A percentile compares a stretch with the other conserved stretches of the same genome.
Evolutionary conservation across 2,113 vertebrate species (phyloP).

Genomic region (Solenodon paradoxus): DNA sequence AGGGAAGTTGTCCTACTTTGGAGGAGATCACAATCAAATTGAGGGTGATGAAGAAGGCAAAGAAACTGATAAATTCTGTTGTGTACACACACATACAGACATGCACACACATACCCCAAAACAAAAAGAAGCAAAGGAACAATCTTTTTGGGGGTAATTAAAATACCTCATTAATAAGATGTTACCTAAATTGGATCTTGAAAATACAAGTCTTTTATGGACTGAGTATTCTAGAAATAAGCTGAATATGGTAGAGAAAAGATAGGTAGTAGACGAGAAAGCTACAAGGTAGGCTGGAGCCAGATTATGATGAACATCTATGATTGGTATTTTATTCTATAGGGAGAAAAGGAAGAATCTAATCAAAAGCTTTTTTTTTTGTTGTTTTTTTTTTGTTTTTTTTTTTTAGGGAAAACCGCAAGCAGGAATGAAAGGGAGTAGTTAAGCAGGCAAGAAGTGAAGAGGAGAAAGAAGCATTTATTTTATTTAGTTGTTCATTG

Average conservation of each 20-base stretch:
- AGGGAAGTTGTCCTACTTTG: neutral
- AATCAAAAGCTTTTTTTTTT: too few species aligned
- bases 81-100: neutral
- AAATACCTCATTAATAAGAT: neutral
- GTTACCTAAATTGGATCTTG: neutral
- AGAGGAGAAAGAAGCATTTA: too few species aligned
- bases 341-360: neutral
- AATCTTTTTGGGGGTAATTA: neutral
- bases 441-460: too few species aligned
- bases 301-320: neutral
- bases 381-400: too few species aligned
- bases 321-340: neutral
- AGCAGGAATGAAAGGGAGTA: too few species aligned
- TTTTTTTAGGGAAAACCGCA: too few species aligned
- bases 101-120: neutral
- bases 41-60: neutral
- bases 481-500: too few species aligned
- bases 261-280: neutral
- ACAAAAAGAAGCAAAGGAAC: neutral
- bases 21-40: neutral
- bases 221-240: neutral
- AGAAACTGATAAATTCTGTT: neutral
- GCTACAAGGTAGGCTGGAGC: neutral
- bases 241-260: neutral
- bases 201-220: slow-evolving; percentile 22